Evolutionary conservation across 2,888 invertebrate species (phyloP).

Genomic region (Megaustenia siamemsis): DNA sequence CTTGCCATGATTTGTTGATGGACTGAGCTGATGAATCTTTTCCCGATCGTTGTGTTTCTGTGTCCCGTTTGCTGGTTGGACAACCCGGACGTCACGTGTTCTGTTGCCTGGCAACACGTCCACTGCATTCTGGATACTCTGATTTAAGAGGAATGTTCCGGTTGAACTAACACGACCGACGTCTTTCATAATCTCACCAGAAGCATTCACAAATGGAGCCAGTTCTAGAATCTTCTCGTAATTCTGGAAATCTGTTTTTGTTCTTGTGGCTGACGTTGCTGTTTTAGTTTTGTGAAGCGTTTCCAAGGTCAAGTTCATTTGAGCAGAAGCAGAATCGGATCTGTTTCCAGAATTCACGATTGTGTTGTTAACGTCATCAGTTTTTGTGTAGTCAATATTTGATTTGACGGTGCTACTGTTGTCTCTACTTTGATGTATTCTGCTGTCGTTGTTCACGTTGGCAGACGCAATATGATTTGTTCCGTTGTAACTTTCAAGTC

Average conservation of each 20-base stretch:
- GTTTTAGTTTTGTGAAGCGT: not conserved
- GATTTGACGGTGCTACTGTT: not conserved
- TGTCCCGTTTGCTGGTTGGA: no score
- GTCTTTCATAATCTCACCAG: not conserved
- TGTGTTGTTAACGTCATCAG: no score
- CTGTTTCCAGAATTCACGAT: not conserved
- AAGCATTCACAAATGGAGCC: not conserved
- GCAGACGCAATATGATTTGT: not conserved
- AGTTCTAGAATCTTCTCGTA: not conserved
- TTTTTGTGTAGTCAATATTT: no score
- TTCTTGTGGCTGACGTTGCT: not conserved
- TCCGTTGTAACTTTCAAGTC: not conserved
- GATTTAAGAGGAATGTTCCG: no score
- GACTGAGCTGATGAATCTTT: not conserved
- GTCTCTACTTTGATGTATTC: no score
- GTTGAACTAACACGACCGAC: no score
- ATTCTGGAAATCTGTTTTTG: not conserved
- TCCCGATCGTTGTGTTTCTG: no score
- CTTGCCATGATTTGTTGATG: not conserved
- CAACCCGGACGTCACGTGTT: no score
- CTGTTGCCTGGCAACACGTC: no score
- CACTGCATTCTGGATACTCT: no score
- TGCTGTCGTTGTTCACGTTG: no score
- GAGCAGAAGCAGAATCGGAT: not conserved
- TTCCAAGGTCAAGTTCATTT: not conserved